Percentiles rank a stretch among this genome's conserved stretches.
Conservation (phyloP, 2,113 vertebrate species). For the Chamaetylas fuelleborni region DNA sequence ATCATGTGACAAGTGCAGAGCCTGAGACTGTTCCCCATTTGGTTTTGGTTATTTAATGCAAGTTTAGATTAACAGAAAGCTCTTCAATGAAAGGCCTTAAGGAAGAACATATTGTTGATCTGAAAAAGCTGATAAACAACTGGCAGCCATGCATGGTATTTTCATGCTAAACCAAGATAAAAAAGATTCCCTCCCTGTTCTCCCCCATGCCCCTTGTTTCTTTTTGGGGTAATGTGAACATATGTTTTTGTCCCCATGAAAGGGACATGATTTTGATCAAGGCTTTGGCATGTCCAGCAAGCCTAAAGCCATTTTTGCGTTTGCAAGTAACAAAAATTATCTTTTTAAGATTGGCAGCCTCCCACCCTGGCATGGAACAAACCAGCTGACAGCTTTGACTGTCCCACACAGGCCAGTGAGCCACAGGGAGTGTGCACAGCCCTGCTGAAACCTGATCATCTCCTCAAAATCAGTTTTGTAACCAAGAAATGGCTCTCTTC, state of each 20-base stretch:
- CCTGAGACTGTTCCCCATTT: conserved; percentile 40
- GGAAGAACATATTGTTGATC: conserved; percentile 64
- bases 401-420: not conserved
- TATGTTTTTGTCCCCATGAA: conserved; percentile 48
- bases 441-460: not conserved
- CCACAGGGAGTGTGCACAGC: not conserved
- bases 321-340: conserved; percentile 34
- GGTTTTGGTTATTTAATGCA: conserved; percentile 50
- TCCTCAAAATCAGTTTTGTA: not conserved
- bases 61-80: conserved; percentile 37
- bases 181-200: conserved; percentile 24
- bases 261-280: conserved; percentile 54
- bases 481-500: not conserved
- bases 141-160: conserved; percentile 41
- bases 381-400: not conserved
- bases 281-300: conserved; percentile 29
- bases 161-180: conserved; percentile 45
- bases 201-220: not conserved
- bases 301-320: conserved; percentile 29
- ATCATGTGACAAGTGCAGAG: conserved; percentile 6
- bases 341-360: conserved; percentile 14
- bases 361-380: not conserved
- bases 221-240: conserved; percentile 35
- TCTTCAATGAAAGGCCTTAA: conserved; percentile 38
- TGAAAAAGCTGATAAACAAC: conserved; percentile 60